These are phyloP conservation scores for Lates calcarifer DNA, from an alignment of 2,113 vertebrate genomes.

Conservation along the genomic window DNA sequence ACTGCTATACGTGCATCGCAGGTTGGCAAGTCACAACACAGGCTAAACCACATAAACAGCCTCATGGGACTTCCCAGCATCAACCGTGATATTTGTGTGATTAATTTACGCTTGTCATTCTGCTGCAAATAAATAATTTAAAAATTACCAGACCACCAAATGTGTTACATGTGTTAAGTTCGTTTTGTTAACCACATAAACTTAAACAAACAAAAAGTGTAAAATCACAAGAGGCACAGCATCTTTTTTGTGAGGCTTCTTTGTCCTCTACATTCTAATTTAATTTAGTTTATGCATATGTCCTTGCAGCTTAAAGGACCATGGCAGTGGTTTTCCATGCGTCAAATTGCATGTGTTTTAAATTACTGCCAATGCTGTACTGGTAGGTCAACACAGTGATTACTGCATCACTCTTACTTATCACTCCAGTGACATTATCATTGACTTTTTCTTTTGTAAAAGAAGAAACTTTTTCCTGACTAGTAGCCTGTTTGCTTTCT, in stretches of 20 bases:
- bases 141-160: constrained; percentile 37
- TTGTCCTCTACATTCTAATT: constrained; percentile 14
- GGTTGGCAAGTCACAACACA: constrained; percentile 60
- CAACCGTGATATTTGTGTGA: constrained; percentile 53
- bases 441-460: neutral
- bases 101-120: constrained; percentile 48
- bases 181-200: constrained; percentile 20
- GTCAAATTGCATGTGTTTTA: constrained; percentile 6
- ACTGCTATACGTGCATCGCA: constrained; percentile 24
- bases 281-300: constrained; percentile 18
- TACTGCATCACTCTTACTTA: neutral
- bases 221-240: constrained; percentile 20
- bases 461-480: neutral
- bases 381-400: neutral
- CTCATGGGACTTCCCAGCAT: constrained; percentile 69
- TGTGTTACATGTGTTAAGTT: constrained; percentile 18
- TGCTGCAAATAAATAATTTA: constrained; percentile 51
- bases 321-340: neutral
- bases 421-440: neutral
- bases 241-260: neutral
- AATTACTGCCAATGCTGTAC: neutral
- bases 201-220: constrained; percentile 8
- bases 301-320: constrained; percentile 23
- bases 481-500: neutral
- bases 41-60: constrained; percentile 56